Conservation (phyloP, 2,888 invertebrate species). For the Polydrusus pterygomalis region DNA sequence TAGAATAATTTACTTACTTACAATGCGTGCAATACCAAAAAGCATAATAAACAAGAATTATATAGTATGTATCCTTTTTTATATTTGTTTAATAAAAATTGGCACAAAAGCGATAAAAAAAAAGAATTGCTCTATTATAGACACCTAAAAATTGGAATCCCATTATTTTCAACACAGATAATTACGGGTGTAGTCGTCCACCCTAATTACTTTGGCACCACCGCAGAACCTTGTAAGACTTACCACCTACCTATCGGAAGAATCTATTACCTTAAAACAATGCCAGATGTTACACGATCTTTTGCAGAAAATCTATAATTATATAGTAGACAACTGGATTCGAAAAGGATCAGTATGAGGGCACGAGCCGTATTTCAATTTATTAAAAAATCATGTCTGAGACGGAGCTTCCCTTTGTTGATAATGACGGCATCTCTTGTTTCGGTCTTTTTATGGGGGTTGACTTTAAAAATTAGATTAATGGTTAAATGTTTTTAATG, state of each 20-base stretch:
- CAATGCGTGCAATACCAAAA: no score
- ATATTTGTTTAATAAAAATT: no score
- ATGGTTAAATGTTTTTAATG: conserved; percentile 3
- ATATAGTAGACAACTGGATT: conserved; percentile 54
- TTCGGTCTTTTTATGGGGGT: conserved; percentile 48
- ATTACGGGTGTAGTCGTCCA: conserved; percentile 5
- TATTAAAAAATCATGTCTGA: conserved; percentile 42
- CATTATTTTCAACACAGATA: not conserved
- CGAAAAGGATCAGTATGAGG: conserved; percentile 13
- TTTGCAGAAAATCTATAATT: conserved; percentile 66
- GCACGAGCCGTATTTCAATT: conserved; percentile 50
- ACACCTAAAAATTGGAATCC: not conserved
- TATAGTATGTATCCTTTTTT: no score
- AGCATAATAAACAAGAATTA: no score
- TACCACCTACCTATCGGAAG: conserved; percentile 20
- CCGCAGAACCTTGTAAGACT: conserved; percentile 27
- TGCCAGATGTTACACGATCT: conserved; percentile 64
- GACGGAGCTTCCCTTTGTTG: not conserved
- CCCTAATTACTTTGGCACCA: conserved; percentile 30
- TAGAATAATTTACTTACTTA: no score
- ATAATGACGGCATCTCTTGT: conserved; percentile 37
- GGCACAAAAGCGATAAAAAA: not conserved
- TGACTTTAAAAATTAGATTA: conserved; percentile 36
- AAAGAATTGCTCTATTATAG: conserved; percentile 8
- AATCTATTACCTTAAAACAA: conserved; percentile 62